Base-by-base conservation (phyloP, 2,113 vertebrate species). In the Neodon shergylaensis region DNA sequence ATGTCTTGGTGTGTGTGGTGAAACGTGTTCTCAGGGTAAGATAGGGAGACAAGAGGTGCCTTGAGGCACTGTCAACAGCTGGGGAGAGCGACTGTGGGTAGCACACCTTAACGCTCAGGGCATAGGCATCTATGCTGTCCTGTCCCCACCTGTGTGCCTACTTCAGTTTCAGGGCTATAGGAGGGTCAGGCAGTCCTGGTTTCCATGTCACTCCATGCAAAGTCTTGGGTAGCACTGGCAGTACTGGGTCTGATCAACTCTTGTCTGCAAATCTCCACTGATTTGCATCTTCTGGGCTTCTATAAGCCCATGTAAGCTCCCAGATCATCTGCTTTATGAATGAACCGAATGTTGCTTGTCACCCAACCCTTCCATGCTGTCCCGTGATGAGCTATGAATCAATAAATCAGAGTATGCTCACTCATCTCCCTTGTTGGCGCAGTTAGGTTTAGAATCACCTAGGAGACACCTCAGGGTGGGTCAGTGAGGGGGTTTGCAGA, bases 131-230 rank as follows among this genome's bases (percentile, higher is more conserved):
- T 19, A 21, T 47, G 52, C 11, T 65, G 7, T 33, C 82, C 14
- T 33, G 39, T 65, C 61, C 39, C 39, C n/a, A 17, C 5, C 0
- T 0, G 5, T 33, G 16, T 42, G 6, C 39, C 58, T 33, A 33
- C 65, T 44, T 31, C 17, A 39, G 17, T 47, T 44, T 65, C 26
- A 31, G 24, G 19, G 21, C 10, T 6, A 42, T 3, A 14, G 44
- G 7, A 36, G n/a, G 24, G 8, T 33, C 6, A 1, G 9, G 3
- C 21, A 26, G 3, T 33, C 13, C 36, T 61, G 24, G 6, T 6
- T n/a, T 63, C 47, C 9, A 33, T 6, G 24, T 3, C 28, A 5
- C 6, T 47, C 5, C 8, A 9, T 5, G 8, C 14, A 31, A 3
- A n/a, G n/a, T 33, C 12, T 1, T 36, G 7, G 66, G 6, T 12